These are phyloP conservation scores for Nothobranchius kuhntae DNA, from an alignment of 2,113 vertebrate species.

Conservation along the genomic window DNA sequence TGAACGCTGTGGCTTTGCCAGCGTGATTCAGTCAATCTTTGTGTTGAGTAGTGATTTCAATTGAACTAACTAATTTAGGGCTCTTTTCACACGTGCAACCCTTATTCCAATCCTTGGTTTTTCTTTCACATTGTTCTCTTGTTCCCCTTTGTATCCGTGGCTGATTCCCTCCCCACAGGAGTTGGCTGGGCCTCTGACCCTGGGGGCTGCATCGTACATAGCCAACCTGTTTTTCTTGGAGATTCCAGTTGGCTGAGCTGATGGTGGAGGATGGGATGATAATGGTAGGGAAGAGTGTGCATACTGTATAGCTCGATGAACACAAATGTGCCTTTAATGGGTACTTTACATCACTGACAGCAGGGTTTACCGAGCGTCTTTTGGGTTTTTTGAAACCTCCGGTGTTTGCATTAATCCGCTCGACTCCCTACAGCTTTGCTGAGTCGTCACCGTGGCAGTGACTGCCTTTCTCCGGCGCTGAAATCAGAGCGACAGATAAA, in stretches of 20 bases:
- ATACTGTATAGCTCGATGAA: slow-evolving; percentile 31
- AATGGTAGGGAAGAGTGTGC: slow-evolving; percentile 8
- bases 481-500: slow-evolving; percentile 37
- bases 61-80: slow-evolving; percentile 33
- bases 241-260: slow-evolving; percentile 61
- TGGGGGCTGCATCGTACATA: slow-evolving; percentile 55
- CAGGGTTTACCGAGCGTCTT: slow-evolving; percentile 37
- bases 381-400: slow-evolving; percentile 36
- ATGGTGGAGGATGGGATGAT: slow-evolving; percentile 53
- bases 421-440: slow-evolving; percentile 28
- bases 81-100: slow-evolving; percentile 40
- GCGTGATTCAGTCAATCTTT: slow-evolving; percentile 20
- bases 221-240: slow-evolving; percentile 74
- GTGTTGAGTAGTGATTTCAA: slow-evolving; percentile 51
- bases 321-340: slow-evolving; percentile 38
- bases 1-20: too few species aligned
- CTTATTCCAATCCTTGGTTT: background rate
- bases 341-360: slow-evolving; percentile 44
- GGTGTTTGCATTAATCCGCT: slow-evolving; percentile 45
- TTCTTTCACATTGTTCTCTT: slow-evolving; percentile 8
- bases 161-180: slow-evolving; percentile 64
- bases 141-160: slow-evolving; percentile 23
- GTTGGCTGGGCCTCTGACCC: slow-evolving; percentile 65
- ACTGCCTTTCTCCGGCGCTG: slow-evolving; percentile 18
- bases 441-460: slow-evolving; percentile 13